Evolutionary conservation across 2,797 vertebrate genomes (phyloP), one percentile per base, ranked within the genome.

Genomic region (Channallabes apus): DNA sequence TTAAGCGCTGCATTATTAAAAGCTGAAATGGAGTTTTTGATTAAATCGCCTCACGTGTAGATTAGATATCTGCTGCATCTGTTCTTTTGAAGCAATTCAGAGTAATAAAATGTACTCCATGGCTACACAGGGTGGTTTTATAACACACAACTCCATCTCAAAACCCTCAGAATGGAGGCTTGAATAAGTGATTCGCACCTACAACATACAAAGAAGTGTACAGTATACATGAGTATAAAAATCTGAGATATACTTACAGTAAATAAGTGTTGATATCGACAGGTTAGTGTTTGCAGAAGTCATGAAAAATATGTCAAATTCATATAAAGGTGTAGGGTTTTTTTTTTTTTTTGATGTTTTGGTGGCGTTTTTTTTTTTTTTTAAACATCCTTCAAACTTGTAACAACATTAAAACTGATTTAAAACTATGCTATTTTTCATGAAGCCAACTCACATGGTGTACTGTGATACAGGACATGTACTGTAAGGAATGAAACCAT

Each of bases 1-100:
- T 86, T 80, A 83, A 27, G 65, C 6, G 3, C 67, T 83, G 58
- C 82, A 29, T 83, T 86, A 86, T 83, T 83, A 79, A 86, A 80
- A 83, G 41, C 82, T 73, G 75, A 46, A 83, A 86, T 83, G 85
- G 85, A 59, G 46, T 80, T 83, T 83, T 67, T 80, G 76, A 79
- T 83, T 58, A 80, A 80, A 86, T 86, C 17, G 62, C 69, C 82
- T 78, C 29, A 38, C 18, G 15, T 77, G 17, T 77, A 77, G 8
- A 59, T 77, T 24, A 59, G 54, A 29, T 59, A 58, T 77, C 18
- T 77, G 29, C 75, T 22, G 56, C 75, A 59, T 12, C 18, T 18
- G 6, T 78, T n/a, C 29, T 61, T 78, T 35, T 59, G 22, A 35
- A 22, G 29, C 75, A 22, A 2, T 35, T 78, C 61, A 46, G 32